Base-by-base conservation (phyloP, 2,888 invertebrate species). In the Pyralis farinalis region DNA sequence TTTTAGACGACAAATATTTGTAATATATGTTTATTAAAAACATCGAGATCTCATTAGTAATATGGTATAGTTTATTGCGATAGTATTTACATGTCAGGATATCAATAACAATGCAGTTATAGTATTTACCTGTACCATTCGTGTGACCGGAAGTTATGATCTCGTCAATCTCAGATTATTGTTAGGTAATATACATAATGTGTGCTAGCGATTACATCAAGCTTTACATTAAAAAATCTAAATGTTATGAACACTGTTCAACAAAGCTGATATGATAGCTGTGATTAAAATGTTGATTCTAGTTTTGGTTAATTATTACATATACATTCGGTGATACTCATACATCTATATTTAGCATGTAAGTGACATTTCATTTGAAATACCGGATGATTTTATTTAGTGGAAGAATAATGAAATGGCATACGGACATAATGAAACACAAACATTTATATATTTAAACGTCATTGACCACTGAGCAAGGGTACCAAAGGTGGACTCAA, bases 211-310 rank as follows among this genome's bases (percentile, higher is more conserved):
- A 34, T 25, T 36, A 40, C 34, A 34, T 48, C 41, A 42, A 47
- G 49, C 51, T 42, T 51, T 55, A 45, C 43, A 34, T 12, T 33
- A 20, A 40, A n/a, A n/a, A n/a, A n/a, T n/a, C n/a, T n/a, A n/a
- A 38, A 33, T 34, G 42, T 42, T 34, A 46, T 7, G 7, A 8
- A 7, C 7, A 25, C 25, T 25, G 55, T 60, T 61, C 61, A 61
- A 63, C 63, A 63, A 60, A 63, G 63, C 63, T 66, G 65, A 60
- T 45, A 39, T 51, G 40, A 40, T 55, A 49, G 66, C 64, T 66
- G 64, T 63, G 62, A 63, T 64, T 53, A 52, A 21, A 51, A 49
- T 16, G 16, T 16, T 16, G 44, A 46, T 40, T 43, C 31, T 38
- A 38, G 34, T 37, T 10, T 11, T 34, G 10, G 10, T 34, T 34